Evolutionary conservation across 1,140 invertebrate species (phyloP).

Genomic region (Sycobia sp.): DNA sequence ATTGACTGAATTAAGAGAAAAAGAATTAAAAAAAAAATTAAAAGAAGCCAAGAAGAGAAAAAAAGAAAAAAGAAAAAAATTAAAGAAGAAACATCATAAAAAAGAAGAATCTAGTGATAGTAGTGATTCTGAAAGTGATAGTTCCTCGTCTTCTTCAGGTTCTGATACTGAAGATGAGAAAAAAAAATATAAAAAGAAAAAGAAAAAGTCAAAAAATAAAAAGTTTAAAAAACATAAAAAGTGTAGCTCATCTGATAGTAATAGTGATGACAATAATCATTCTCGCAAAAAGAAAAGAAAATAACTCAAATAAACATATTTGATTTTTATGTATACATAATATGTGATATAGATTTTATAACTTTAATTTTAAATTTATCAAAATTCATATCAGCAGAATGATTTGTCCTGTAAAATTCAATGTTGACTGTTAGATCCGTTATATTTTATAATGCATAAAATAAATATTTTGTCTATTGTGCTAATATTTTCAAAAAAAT

Average conservation of each 20-base stretch:
- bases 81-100: conserved; percentile 54
- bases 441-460: too few species aligned
- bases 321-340: too few species aligned
- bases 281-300: conserved; percentile 23
- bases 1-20: conserved; percentile 76
- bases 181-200: conserved; percentile 50
- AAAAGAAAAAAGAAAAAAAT: conserved; percentile 61
- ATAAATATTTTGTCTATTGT: too few species aligned
- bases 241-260: conserved; percentile 42
- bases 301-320: too few species aligned
- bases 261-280: conserved; percentile 29
- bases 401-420: too few species aligned
- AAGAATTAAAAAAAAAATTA: conserved; percentile 72
- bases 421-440: too few species aligned
- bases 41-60: conserved; percentile 63
- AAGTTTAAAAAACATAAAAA: conserved; percentile 55
- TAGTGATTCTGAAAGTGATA: conserved; percentile 43
- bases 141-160: conserved; percentile 30
- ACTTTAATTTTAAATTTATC: too few species aligned
- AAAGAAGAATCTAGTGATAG: conserved; percentile 42
- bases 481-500: too few species aligned
- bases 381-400: too few species aligned
- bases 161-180: conserved; percentile 40
- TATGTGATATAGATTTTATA: too few species aligned
- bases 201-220: conserved; percentile 52